phyloP scores from a whole-genome alignment of 2,888 invertebrate genomes.

The Thelaira solivaga region DNA sequence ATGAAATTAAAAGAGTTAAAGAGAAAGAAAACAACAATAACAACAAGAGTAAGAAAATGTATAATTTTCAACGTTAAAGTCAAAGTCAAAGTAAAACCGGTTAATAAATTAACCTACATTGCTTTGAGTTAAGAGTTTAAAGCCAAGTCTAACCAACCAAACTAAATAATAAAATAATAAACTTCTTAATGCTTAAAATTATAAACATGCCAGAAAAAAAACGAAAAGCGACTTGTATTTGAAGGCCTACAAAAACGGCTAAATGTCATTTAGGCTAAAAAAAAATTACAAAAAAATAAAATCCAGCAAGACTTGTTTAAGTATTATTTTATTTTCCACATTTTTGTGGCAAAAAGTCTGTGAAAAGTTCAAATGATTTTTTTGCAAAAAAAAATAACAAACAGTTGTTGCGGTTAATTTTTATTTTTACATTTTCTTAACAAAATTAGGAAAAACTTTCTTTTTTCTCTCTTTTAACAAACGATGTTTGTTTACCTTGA shows the following conservation, averaged over 20 bases:
- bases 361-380: constrained; percentile 46
- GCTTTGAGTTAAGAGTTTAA: constrained; percentile 26
- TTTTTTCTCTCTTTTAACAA: constrained; percentile 6
- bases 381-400: neutral
- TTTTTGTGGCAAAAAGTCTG: constrained; percentile 7
- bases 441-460: constrained; percentile 31
- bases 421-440: neutral
- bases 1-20: neutral
- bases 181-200: constrained; percentile 19
- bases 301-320: constrained; percentile 33
- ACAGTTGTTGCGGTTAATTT: constrained; percentile 19
- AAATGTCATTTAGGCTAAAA: constrained; percentile 17
- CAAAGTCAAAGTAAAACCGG: constrained; percentile 50
- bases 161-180: constrained; percentile 5
- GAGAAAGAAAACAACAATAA: neutral
- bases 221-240: neutral
- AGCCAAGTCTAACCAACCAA: neutral
- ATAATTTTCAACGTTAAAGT: constrained; percentile 23
- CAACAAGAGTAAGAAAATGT: too few species aligned
- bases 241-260: constrained; percentile 1
- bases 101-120: constrained; percentile 61
- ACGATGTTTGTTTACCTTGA: constrained; percentile 3
- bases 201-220: neutral
- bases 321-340: neutral
- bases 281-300: neutral